phyloP scores from a whole-genome alignment of 2,113 vertebrate genomes.

The Chrysemys picta region DNA sequence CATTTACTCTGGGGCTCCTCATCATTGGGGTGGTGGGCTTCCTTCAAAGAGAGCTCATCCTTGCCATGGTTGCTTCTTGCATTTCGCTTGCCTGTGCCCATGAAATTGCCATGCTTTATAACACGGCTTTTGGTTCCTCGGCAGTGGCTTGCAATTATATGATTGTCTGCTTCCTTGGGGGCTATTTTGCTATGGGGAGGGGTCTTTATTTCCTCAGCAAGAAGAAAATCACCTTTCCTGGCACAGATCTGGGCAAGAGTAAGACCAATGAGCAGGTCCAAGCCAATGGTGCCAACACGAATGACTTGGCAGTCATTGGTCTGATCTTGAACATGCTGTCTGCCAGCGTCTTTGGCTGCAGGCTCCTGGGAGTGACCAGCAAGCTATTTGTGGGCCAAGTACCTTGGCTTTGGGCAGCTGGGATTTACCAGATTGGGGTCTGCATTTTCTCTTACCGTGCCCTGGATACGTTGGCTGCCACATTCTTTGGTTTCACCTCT shows the following conservation, averaged over 20 bases:
- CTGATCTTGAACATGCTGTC: conserved; percentile 86
- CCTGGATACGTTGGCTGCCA: conserved; percentile 81
- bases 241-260: conserved; percentile 51
- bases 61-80: conserved; percentile 76
- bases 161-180: conserved; percentile 77
- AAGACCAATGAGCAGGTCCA: background rate
- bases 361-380: conserved; percentile 82
- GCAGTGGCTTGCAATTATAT: conserved; percentile 86
- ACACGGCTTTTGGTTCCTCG: conserved; percentile 76
- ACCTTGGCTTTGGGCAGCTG: conserved; percentile 90
- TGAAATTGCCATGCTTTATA: conserved; percentile 78
- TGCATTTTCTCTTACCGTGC: conserved; percentile 83
- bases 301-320: conserved; percentile 55
- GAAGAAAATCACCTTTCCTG: conserved; percentile 74
- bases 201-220: conserved; percentile 74
- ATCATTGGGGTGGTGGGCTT: conserved; percentile 77
- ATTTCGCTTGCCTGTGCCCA: conserved; percentile 85
- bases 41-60: conserved; percentile 71
- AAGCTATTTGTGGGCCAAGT: conserved; percentile 81
- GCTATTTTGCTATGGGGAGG: conserved; percentile 83
- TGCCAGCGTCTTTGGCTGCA: conserved; percentile 84
- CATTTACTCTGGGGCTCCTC: conserved; percentile 81
- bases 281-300: background rate
- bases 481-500: conserved; percentile 84
- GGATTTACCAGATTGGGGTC: conserved; percentile 82